Base-by-base conservation (phyloP, 2,888 invertebrate species). In the Nymphalis c-album region DNA sequence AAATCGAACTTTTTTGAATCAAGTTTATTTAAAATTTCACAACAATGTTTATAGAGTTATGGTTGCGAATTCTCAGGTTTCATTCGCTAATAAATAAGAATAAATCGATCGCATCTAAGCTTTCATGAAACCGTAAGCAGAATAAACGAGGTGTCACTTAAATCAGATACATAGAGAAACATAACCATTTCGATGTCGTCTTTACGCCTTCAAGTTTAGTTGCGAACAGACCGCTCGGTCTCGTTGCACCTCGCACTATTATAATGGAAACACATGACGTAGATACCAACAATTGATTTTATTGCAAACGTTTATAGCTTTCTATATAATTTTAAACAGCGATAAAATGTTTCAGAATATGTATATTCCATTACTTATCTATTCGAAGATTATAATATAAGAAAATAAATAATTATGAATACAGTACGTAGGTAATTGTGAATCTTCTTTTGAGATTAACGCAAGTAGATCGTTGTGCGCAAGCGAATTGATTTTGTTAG, bases 141-240 rank as follows among this genome's bases (percentile, higher is more conserved):
- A 86, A 87, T 83, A 85, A 87, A 86, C 84, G 86, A 85, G 85
- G 80, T 83, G 85, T 86, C 88, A 86, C 79, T 84, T 85, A 84
- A 87, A 90, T 90, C 89, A 86, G 90, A 90, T 90, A 88, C 89
- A 89, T 89, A 84, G 81, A 80, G 83, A 86, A 87, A 87, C 87
- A 85, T 85, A 87, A 86, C 86, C 88, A 87, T 87, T 87, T 82
- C 84, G 84, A 85, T 83, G 84, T 78, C 79, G 83, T 81, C 83
- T 86, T 86, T 84, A 88, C 88, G 87, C 88, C 87, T 86, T 84
- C 85, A 82, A 82, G 82, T 80, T 83, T 84, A 71, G 73, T 73
- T 70, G 70, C 68, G 70, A 64, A 62, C 62, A 53, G 62, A 60
- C 70, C 68, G 64, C 62, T 63, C 62, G 67, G 64, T 67, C 63